Conservation (phyloP, 2,888 invertebrate species). For the Lydus trimaculatus region DNA sequence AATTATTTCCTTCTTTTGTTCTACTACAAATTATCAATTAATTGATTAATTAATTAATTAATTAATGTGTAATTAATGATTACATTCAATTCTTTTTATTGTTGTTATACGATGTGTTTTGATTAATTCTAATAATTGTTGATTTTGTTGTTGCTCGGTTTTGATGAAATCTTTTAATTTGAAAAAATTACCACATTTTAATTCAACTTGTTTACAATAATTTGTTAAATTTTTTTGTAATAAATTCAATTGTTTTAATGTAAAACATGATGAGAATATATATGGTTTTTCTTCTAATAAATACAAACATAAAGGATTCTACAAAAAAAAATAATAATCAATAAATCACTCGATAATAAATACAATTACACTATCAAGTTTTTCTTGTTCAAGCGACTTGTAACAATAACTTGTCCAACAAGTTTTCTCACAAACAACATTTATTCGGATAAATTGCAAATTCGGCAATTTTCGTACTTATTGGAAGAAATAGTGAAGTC, state of each 20-base stretch:
- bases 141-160: constrained; percentile 43
- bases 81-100: constrained; percentile 55
- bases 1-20: constrained; percentile 47
- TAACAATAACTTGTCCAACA: too few species aligned
- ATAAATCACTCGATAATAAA: too few species aligned
- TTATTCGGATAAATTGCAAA: too few species aligned
- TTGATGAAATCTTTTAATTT: constrained; percentile 45
- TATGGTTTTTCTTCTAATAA: constrained; percentile 52
- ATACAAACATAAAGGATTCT: constrained; percentile 54
- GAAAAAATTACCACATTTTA: constrained; percentile 52
- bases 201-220: constrained; percentile 54
- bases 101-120: constrained; percentile 53
- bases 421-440: too few species aligned
- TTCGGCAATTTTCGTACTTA: too few species aligned
- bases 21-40: constrained; percentile 45
- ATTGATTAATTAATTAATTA: background rate
- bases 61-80: constrained; percentile 32
- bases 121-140: constrained; percentile 47
- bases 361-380: too few species aligned
- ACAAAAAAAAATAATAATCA: constrained; percentile 37
- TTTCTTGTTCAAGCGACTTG: too few species aligned
- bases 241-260: constrained; percentile 48
- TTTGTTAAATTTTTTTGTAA: constrained; percentile 49
- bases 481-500: too few species aligned
- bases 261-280: constrained; percentile 55